Conservation (phyloP, 2,797 vertebrate genomes). For the Lerista edwardsae region DNA sequence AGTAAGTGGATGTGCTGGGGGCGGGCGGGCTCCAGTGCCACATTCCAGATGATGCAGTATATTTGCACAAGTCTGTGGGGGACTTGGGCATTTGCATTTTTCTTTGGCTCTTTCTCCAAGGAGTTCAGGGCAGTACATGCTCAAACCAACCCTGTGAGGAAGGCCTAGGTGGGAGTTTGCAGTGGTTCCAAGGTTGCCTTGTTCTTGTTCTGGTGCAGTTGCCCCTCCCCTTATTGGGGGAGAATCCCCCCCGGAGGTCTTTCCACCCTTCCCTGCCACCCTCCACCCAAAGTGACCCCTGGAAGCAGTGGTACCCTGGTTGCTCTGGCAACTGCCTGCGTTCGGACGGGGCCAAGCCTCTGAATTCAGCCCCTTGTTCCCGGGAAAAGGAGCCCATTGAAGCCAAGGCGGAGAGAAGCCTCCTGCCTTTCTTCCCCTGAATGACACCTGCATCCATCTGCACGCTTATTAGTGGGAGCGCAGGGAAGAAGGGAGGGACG, state of each 20-base stretch:
- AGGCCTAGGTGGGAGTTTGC: too few relatives aligned
- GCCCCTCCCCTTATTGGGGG: accelerated
- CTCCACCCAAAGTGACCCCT: slow-evolving; percentile 45
- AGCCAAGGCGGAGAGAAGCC: slow-evolving; percentile 42
- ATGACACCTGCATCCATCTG: slow-evolving; percentile 39
- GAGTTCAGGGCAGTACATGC: too few relatives aligned
- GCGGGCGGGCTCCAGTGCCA: neutral
- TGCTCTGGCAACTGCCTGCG: slow-evolving; percentile 74
- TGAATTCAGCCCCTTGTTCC: slow-evolving; percentile 80
- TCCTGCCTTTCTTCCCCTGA: slow-evolving; percentile 64
- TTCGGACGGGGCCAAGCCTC: slow-evolving; percentile 68
- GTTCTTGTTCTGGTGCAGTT: too few relatives aligned
- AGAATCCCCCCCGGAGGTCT: neutral
- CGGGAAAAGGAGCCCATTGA: slow-evolving; percentile 77
- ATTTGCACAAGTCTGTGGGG: neutral
- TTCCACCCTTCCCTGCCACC: slow-evolving; percentile 7
- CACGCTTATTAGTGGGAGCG: slow-evolving; percentile 16
- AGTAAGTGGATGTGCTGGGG: too few relatives aligned
- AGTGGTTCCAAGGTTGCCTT: too few relatives aligned
- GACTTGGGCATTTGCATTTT: too few relatives aligned
- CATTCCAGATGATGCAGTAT: too few relatives aligned
- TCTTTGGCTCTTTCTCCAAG: too few relatives aligned
- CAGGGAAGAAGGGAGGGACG: neutral
- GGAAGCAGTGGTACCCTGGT: slow-evolving; percentile 61
- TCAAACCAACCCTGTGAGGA: too few relatives aligned